Evolutionary conservation across 2,888 invertebrate genomes (phyloP), one percentile per base, ranked within the genome.

Genomic region (Buathra laborator): DNA sequence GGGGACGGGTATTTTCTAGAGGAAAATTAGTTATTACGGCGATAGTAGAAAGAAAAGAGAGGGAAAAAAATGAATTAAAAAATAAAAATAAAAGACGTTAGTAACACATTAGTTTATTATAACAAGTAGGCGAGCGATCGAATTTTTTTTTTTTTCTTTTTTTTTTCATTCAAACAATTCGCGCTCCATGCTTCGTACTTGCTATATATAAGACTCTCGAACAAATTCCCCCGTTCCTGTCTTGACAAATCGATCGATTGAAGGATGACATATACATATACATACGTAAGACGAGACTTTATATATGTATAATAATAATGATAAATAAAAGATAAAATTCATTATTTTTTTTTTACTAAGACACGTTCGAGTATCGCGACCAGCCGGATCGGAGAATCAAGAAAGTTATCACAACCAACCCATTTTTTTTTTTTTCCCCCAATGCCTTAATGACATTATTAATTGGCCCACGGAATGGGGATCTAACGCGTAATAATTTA

Each of bases 341-440:
- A 19, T 46, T 53, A 19, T 24, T 16, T 24, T 56, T 19, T 19
- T 9, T 12, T 78, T 81, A 88, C 85, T 86, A 88, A 90, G 76
- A 87, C 87, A 88, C 88, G 77, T 81, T 86, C 87, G 59, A 85
- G 86, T 88, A 71, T 62, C 62, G 46, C 24, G 70, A 56, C 56
- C 32, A 66, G 37, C 19, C 59, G 62, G 29, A 62, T 62, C 37
- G 62, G 37, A 62, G 62, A 37, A 62, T 62, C 62, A 62, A n/a
- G 62, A 62, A 62, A 62, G n/a, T 51, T 56, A 62, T 62, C 62
- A 62, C 62, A 62, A 62, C 62, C 62, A 62, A 62, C 62, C 32
- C 29, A 5, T 37, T 9, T 37, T 37, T 37, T 37, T 37, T 19
- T 19, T 19, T 53, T 10, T 19, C 19, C 53, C 53, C 56, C 24